A percentile compares a stretch with the other conserved stretches of the same genome.
Conservation (phyloP, 2,797 vertebrate genomes). For the Morus bassanus region DNA sequence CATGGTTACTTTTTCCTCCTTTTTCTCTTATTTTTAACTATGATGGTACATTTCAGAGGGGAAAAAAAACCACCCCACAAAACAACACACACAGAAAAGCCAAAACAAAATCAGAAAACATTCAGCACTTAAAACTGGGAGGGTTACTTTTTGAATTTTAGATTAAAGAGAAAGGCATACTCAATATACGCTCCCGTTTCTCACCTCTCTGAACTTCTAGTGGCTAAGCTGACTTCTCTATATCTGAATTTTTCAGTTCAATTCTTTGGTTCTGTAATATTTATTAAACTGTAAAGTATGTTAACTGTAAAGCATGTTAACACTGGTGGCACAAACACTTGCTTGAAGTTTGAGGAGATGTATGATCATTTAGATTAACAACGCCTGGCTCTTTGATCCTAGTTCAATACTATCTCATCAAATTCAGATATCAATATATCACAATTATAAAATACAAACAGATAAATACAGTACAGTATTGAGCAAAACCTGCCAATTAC, state of each 20-base stretch:
- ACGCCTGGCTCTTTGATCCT: neutral
- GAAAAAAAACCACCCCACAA: neutral
- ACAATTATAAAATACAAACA: neutral
- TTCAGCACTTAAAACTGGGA: neutral
- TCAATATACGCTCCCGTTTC: neutral
- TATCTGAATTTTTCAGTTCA: neutral
- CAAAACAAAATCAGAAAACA: neutral
- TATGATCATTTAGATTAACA: neutral
- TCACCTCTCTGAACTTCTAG: neutral
- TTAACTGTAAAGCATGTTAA: neutral
- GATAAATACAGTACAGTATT: neutral
- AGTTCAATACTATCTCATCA: neutral
- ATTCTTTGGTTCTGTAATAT: neutral
- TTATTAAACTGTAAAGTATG: neutral
- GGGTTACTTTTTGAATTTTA: neutral
- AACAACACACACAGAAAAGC: neutral
- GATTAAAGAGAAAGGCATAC: neutral
- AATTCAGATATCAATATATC: neutral
- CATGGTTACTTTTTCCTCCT: neutral
- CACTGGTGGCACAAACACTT: neutral
- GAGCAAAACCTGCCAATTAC: neutral
- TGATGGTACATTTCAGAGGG: neutral
- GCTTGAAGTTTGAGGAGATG: neutral
- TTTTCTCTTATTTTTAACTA: constrained; percentile 15
- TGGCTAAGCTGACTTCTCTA: neutral